Evolutionary conservation across 1,140 invertebrate genomes (phyloP), one percentile per base, ranked within the genome.

Genomic region (Pseudomyrmex concolor): DNA sequence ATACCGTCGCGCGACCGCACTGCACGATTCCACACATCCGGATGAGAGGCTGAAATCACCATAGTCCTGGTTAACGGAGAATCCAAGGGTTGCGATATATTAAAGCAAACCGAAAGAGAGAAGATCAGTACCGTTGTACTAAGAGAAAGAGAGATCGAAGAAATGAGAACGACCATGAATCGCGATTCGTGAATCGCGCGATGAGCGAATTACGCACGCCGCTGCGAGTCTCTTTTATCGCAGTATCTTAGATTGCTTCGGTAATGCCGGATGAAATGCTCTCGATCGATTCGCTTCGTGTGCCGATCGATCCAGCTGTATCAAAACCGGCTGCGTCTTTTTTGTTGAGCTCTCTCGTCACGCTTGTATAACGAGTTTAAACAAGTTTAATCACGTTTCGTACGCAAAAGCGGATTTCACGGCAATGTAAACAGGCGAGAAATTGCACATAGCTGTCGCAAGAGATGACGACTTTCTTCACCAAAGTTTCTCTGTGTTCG

Each of bases 121-220:
- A 45, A 43, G 43, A 67, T 25, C 43, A 57, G 71, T 85, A 78
- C 78, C 84, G 86, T 87, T 87, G 76, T 51, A 54, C 48, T 68
- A 62, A 48, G 57, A 62, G 76, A 57, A 34, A 80, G 86, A 85
- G 84, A 81, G 74, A 63, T 68, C 67, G 78, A 74, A 82, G 76
- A 85, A 88, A 85, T 34, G 60, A 83, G 72, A 63, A 54, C 84
- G 76, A 63, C 51, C 63, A 22, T 84, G 82, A 84, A 86, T 84
- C 78, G 87, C 84, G 60, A 59, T 66, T 85, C 51, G 77, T 63
- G 71, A 87, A 83, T 80, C 80, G 85, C 25, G 50, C 54, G 55
- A 34, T 34, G 34, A 34, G 34, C 34, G 34, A 34, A 7, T 34
- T 34, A 34, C 34, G 22, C 10, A 43, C 62, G 55, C 34, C 54